Evolutionary conservation across 2,888 invertebrate species (phyloP), one percentile per base, ranked within the genome.

Genomic region (Athalia cordata): DNA sequence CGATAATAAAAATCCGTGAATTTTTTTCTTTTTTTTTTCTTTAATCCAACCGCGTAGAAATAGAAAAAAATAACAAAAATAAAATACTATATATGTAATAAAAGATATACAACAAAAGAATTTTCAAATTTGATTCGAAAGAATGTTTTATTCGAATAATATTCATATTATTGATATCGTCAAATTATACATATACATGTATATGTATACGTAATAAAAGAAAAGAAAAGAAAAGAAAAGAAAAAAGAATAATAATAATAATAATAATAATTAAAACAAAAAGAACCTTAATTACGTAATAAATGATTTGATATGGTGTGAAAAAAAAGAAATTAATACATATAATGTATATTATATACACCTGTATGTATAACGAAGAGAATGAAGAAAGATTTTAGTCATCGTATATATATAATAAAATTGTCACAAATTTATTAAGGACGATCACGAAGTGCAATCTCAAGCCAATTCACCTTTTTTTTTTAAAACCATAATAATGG

Each of bases 101-200:
- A 55, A 55, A n/a, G 1, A 55, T 55, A 29, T 29, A 29, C 29
- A n/a, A 55, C 55, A n/a, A 29, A 29, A 29, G 0, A 3, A 52
- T 2, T 52, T 52, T 9, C 29, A 29, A 52, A 52, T 52, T 52
- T 11, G n/a, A 55, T 55, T 55, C 9, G n/a, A 55, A 11, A 11
- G n/a, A 55, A 9, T n/a, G 7, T 7, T 9, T 55, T 55, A 55
- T 55, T 11, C 55, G n/a, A 11, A 11, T n/a, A 55, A 11, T 55
- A 55, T 55, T 55, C 3, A 11, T 55, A 55, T 52, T 55, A 55
- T 52, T 52, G 11, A 9, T 88, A 84, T 88, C 85, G 82, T 83
- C 83, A 81, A 83, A 84, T 83, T 81, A 81, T 82, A 80, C 81
- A 79, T 80, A 81, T 80, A 79, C 81, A 82, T 52, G 9, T 52